Conservation (phyloP, 2,888 invertebrate species). For the Drosophila antonietae region DNA sequence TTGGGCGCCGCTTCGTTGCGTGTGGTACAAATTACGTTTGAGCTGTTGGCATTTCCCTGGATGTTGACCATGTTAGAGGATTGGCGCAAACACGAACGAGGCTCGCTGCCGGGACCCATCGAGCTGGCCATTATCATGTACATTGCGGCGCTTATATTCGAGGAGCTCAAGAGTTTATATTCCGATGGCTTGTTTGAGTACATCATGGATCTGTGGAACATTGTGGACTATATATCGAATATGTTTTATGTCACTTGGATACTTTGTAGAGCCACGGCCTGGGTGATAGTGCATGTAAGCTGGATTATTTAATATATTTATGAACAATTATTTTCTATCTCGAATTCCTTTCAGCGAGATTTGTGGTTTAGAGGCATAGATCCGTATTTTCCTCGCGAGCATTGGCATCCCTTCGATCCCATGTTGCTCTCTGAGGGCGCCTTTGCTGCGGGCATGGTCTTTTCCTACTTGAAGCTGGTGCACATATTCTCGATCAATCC, state of each 20-base stretch:
- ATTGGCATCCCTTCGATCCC: slow-evolving; percentile 98
- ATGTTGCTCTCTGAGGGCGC: slow-evolving; percentile 96
- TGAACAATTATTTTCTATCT: background rate
- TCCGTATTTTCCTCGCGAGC: slow-evolving; percentile 94
- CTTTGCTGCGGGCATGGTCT: slow-evolving; percentile 98
- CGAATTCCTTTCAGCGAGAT: slow-evolving; percentile 86
- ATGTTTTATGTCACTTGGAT: slow-evolving; percentile 98
- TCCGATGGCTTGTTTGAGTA: slow-evolving; percentile 95
- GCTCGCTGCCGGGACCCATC: slow-evolving; percentile 91
- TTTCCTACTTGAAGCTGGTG: slow-evolving; percentile 96
- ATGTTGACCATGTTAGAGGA: slow-evolving; percentile 90
- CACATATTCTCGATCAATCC: slow-evolving; percentile 99
- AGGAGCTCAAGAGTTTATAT: slow-evolving; percentile 96
- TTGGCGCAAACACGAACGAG: slow-evolving; percentile 92
- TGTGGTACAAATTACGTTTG: slow-evolving; percentile 92
- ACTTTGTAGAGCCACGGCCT: slow-evolving; percentile 93
- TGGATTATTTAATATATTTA: background rate
- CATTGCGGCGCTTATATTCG: slow-evolving; percentile 97
- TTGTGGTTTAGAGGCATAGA: slow-evolving; percentile 88
- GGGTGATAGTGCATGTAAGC: slow-evolving; percentile 94
- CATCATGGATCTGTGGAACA: slow-evolving; percentile 98
- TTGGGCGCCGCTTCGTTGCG: slow-evolving; percentile 97
- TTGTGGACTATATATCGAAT: slow-evolving; percentile 98
- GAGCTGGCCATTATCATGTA: slow-evolving; percentile 94
- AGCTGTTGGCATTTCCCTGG: slow-evolving; percentile 92